Percentiles rank a stretch among this genome's conserved stretches.
phyloP scores from a whole-genome alignment of 2,797 vertebrate species.

The Dipus sagitta region DNA sequence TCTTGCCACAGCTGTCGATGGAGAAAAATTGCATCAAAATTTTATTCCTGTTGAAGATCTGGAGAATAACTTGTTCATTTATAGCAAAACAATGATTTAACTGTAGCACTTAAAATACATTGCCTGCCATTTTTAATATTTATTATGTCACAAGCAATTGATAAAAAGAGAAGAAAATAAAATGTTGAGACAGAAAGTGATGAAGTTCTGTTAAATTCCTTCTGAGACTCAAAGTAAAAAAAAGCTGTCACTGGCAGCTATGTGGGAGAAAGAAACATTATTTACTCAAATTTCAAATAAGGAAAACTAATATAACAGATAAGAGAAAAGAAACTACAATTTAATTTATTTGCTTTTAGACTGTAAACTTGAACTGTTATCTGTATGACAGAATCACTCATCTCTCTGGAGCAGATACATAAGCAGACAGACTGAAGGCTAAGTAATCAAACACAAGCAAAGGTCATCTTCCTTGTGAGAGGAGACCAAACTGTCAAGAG shows the following conservation, averaged over 20 bases:
- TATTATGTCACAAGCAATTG: slow-evolving; percentile 72
- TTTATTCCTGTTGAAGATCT: slow-evolving; percentile 77
- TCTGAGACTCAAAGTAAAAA: slow-evolving; percentile 37
- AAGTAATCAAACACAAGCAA: not conserved
- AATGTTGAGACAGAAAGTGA: slow-evolving; percentile 26
- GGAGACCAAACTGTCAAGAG: not conserved
- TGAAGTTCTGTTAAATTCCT: slow-evolving; percentile 48
- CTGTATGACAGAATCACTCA: not conserved
- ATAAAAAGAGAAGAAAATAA: slow-evolving; percentile 61
- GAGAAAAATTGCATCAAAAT: slow-evolving; percentile 80
- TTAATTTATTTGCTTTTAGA: slow-evolving; percentile 26
- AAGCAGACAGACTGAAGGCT: not conserved
- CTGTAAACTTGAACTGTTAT: not conserved
- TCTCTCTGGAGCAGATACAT: not conserved
- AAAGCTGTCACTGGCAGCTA: slow-evolving; percentile 24
- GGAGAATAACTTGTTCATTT: slow-evolving; percentile 74
- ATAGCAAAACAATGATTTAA: slow-evolving; percentile 80
- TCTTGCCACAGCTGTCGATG: slow-evolving; percentile 81
- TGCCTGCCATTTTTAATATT: slow-evolving; percentile 69
- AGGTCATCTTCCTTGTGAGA: not conserved
- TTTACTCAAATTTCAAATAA: slow-evolving; percentile 67
- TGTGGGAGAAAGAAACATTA: slow-evolving; percentile 23
- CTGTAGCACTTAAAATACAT: slow-evolving; percentile 70
- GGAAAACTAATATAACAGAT: slow-evolving; percentile 25
- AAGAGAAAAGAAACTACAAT: not conserved